A percentile compares a stretch with the other conserved stretches of the same genome.
phyloP scores from a whole-genome alignment of 2,797 vertebrate species.

The Chelonia mydas region DNA sequence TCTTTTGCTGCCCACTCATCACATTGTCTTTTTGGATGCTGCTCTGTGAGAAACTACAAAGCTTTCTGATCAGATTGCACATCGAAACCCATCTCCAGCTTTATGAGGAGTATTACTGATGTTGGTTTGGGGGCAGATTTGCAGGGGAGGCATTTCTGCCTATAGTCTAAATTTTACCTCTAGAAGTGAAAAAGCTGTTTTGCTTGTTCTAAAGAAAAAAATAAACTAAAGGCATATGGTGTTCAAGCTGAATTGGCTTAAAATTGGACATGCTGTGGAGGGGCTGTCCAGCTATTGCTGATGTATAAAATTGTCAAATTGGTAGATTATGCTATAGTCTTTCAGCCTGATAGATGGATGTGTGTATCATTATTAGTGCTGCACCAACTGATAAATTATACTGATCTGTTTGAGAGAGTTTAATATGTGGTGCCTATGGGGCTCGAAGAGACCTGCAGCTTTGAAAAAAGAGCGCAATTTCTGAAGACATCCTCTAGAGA shows the following conservation, averaged over 20 bases:
- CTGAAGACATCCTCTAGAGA: not conserved
- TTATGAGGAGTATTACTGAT: not conserved
- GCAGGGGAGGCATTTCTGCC: not conserved
- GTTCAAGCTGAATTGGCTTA: not conserved
- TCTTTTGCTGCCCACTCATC: not conserved
- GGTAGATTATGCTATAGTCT: not conserved
- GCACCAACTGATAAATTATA: not conserved
- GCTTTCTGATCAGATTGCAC: not conserved
- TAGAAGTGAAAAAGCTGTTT: not conserved
- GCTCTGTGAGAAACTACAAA: not conserved
- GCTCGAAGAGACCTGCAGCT: not conserved
- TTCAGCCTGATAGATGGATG: not conserved
- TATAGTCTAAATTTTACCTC: too few relatives aligned
- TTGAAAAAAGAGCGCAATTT: constrained; percentile 3
- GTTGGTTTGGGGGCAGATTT: not conserved
- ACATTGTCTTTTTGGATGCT: not conserved
- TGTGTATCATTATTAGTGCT: not conserved
- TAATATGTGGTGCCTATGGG: not conserved
- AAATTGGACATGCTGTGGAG: not conserved
- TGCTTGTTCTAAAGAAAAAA: not conserved
- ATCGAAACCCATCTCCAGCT: not conserved
- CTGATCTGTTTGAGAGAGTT: not conserved
- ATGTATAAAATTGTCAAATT: not conserved
- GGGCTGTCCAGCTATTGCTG: not conserved
- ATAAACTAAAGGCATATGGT: not conserved